A percentile compares a stretch with the other conserved stretches of the same genome.
phyloP scores from a whole-genome alignment of 1,140 invertebrate species.

The Neodiprion virginianus region DNA sequence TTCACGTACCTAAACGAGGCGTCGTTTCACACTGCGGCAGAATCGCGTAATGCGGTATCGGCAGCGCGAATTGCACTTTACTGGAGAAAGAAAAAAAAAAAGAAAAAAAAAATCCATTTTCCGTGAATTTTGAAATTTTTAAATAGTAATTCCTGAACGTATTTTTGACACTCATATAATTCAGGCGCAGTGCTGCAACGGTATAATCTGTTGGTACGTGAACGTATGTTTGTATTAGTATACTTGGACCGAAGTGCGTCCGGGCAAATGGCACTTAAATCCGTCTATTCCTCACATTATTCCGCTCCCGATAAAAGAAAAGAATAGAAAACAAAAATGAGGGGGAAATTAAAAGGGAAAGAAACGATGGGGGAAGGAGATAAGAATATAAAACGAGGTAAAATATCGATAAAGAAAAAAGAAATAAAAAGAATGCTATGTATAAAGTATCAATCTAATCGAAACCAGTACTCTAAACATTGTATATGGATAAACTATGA shows the following conservation, averaged over 20 bases:
- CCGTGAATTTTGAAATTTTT: too few relatives aligned
- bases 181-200: too few relatives aligned
- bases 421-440: constrained; percentile 38
- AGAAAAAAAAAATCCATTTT: too few relatives aligned
- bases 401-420: not conserved
- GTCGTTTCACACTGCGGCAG: too few relatives aligned
- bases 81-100: too few relatives aligned
- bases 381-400: constrained; percentile 4
- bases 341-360: constrained; percentile 14
- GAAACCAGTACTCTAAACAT: constrained; percentile 54
- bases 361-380: constrained; percentile 16
- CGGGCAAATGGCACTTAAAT: constrained; percentile 43
- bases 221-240: not conserved
- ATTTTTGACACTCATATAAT: too few relatives aligned
- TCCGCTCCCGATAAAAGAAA: constrained; percentile 30
- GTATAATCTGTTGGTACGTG: too few relatives aligned
- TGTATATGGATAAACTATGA: constrained; percentile 60
- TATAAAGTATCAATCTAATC: constrained; percentile 57
- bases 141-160: too few relatives aligned
- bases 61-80: too few relatives aligned
- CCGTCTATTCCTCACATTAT: constrained; percentile 40
- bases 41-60: too few relatives aligned
- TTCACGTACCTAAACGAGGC: too few relatives aligned
- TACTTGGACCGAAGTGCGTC: not conserved
- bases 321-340: constrained; percentile 3